Percentiles rank a stretch among this genome's conserved stretches.
Conservation (phyloP, 2,888 invertebrate species). For the Coleophora flavipennella region DNA sequence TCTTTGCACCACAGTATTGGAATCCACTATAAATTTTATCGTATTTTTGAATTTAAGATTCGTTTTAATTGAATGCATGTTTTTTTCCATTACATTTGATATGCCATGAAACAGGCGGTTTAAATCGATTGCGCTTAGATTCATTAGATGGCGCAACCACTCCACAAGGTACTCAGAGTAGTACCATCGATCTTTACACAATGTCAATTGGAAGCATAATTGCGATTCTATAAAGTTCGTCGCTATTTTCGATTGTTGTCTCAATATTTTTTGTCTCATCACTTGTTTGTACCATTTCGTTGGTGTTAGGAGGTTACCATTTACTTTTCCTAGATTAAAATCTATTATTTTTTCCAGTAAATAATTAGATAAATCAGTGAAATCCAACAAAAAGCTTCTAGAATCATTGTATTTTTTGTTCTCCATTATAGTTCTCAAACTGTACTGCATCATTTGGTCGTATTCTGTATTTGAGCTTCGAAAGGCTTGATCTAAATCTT, state of each 20-base stretch:
- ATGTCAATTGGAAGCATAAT: slow-evolving; percentile 26
- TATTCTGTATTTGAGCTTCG: slow-evolving; percentile 20
- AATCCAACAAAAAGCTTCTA: slow-evolving; percentile 28
- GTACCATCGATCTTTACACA: slow-evolving; percentile 28
- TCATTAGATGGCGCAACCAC: slow-evolving; percentile 30
- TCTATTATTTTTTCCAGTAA: slow-evolving; percentile 26
- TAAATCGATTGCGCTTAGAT: slow-evolving; percentile 16
- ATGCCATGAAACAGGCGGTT: slow-evolving; percentile 22
- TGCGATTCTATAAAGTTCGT: slow-evolving; percentile 23
- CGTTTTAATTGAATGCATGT: slow-evolving; percentile 24
- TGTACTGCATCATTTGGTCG: slow-evolving; percentile 20
- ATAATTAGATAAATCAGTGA: slow-evolving; percentile 33
- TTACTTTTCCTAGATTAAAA: slow-evolving; percentile 21
- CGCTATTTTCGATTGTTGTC: slow-evolving; percentile 35
- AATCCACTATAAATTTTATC: slow-evolving; percentile 18
- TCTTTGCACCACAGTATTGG: slow-evolving; percentile 22
- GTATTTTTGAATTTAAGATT: slow-evolving; percentile 27
- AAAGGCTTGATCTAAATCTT: slow-evolving; percentile 22
- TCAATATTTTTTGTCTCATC: slow-evolving; percentile 29
- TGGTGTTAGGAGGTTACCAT: slow-evolving; percentile 17
- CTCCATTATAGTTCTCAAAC: slow-evolving; percentile 21
- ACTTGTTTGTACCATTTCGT: slow-evolving; percentile 26
- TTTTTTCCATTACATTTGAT: slow-evolving; percentile 21
- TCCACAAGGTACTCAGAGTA: slow-evolving; percentile 32
- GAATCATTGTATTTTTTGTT: slow-evolving; percentile 18